Conservation (phyloP, 2,888 invertebrate species). For the Perizoma affinitatum region DNA sequence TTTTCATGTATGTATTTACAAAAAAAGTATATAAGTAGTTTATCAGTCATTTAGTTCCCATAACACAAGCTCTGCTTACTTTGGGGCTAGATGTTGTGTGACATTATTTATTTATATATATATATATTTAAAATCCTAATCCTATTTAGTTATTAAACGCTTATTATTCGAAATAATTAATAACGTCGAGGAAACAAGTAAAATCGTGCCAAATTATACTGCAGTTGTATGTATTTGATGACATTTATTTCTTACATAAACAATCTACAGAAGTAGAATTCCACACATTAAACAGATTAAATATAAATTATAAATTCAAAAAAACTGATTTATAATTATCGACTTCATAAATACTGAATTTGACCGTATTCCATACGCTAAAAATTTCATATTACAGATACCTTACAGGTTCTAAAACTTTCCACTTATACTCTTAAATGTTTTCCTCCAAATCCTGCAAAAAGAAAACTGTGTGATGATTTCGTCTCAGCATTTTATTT, state of each 20-base stretch:
- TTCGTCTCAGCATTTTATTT: neutral
- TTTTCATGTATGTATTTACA: too few species aligned
- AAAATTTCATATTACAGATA: constrained; percentile 11
- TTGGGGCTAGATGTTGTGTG: too few species aligned
- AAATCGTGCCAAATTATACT: neutral
- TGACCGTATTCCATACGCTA: constrained; percentile 8
- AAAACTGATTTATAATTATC: constrained; percentile 17
- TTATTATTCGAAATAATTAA: too few species aligned
- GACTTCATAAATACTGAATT: constrained; percentile 20
- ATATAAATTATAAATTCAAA: constrained; percentile 26
- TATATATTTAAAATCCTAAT: too few species aligned
- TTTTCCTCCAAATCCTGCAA: constrained; percentile 41
- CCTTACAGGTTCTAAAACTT: constrained; percentile 11
- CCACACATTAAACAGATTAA: constrained; percentile 18
- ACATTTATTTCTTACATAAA: constrained; percentile 24
- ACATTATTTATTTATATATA: too few species aligned
- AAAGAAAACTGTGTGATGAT: constrained; percentile 8
- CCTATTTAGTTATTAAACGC: too few species aligned
- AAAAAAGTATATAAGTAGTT: too few species aligned
- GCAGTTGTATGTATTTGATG: neutral
- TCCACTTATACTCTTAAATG: constrained; percentile 20
- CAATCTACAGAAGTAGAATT: constrained; percentile 21
- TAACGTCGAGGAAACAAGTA: neutral
- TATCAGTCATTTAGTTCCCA: too few species aligned
- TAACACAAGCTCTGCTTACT: too few species aligned